Conservation (phyloP, 2,113 vertebrate species). For the Polypterus senegalus region DNA sequence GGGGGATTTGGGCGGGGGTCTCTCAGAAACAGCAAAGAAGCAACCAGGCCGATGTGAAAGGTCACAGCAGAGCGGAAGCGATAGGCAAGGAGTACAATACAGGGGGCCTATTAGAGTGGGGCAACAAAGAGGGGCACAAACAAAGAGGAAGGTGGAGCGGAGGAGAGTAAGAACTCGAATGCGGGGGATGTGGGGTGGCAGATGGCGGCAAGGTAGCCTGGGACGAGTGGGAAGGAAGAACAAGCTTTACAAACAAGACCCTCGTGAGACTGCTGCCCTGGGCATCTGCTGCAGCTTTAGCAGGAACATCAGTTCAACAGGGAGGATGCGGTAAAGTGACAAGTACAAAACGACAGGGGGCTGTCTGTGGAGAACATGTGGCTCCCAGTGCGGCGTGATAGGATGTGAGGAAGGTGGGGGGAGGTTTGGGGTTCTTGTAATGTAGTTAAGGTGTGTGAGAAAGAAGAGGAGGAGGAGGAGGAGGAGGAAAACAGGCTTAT, state of each 20-base stretch:
- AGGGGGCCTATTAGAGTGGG: conserved; percentile 16
- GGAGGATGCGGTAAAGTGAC: too few species aligned
- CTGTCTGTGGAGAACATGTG: too few species aligned
- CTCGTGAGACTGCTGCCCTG: too few species aligned
- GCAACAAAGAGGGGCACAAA: conserved; percentile 29
- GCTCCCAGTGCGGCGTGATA: too few species aligned
- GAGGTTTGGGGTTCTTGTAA: conserved; percentile 4
- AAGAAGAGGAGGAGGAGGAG: background rate
- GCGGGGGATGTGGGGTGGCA: conserved; percentile 37
- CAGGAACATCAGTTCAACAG: too few species aligned
- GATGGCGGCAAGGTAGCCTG: conserved; percentile 46
- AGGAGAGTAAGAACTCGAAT: conserved; percentile 18
- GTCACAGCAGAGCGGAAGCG: conserved; percentile 29
- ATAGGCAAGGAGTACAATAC: conserved; percentile 43
- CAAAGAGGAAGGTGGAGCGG: conserved; percentile 33
- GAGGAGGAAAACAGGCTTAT: background rate
- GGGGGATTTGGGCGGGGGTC: conserved; percentile 25
- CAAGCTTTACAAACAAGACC: conserved; percentile 24
- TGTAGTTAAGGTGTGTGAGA: conserved; percentile 33
- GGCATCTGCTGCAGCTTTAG: too few species aligned
- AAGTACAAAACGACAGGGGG: too few species aligned
- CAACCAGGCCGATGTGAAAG: conserved; percentile 28
- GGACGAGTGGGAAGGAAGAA: conserved; percentile 36
- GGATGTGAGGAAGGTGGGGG: too few species aligned
- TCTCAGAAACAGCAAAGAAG: conserved; percentile 1